Percentiles rank a stretch among this genome's conserved stretches.
Conservation (phyloP, 2,113 vertebrate species). For the Hyperopisus bebe region DNA sequence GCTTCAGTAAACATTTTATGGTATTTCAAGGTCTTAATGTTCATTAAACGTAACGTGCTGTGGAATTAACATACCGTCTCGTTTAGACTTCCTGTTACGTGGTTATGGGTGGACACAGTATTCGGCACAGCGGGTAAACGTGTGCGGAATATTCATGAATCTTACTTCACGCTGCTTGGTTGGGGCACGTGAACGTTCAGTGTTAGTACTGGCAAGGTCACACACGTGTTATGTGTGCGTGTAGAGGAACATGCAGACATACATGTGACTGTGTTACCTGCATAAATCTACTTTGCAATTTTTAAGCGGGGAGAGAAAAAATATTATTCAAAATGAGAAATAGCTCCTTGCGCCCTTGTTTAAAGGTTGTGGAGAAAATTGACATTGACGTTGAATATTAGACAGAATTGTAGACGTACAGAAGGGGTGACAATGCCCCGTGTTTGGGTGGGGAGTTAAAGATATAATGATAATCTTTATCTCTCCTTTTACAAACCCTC, state of each 20-base stretch:
- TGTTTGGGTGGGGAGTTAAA: neutral
- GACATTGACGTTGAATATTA: neutral
- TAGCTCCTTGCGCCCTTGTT: neutral
- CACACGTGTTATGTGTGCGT: neutral
- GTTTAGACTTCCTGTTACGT: neutral
- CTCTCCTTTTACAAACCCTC: neutral
- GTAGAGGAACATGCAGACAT: neutral
- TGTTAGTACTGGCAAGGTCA: neutral
- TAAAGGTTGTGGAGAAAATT: neutral
- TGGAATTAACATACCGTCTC: neutral
- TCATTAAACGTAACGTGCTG: neutral
- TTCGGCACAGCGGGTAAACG: neutral
- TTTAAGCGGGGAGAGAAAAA: neutral
- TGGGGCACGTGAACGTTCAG: neutral
- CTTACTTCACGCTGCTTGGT: neutral
- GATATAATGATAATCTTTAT: neutral
- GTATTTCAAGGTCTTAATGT: neutral
- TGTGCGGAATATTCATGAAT: neutral
- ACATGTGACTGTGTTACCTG: neutral
- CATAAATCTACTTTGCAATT: neutral
- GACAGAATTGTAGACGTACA: neutral
- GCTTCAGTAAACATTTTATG: neutral
- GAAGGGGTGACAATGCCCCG: neutral
- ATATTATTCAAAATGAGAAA: neutral
- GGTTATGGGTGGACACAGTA: neutral